Evolutionary conservation across 2,888 invertebrate genomes (phyloP).

Genomic region (Synergus umbraculus): DNA sequence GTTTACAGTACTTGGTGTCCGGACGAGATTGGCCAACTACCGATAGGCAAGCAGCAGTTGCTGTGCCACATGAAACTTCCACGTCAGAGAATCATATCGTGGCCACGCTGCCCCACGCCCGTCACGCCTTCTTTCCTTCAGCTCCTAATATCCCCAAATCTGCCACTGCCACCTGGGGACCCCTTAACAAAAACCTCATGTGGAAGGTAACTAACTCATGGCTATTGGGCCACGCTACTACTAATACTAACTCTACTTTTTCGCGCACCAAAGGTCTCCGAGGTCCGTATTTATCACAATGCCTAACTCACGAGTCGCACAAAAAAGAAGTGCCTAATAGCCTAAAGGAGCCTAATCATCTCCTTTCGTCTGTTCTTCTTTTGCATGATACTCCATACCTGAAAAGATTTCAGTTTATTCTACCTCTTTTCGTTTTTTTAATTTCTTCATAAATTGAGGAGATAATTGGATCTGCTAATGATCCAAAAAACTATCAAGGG

Average conservation of each 20-base stretch:
- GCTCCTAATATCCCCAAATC: slow-evolving; percentile 81
- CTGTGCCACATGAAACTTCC: slow-evolving; percentile 73
- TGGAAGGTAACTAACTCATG: slow-evolving; percentile 80
- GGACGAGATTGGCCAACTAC: slow-evolving; percentile 76
- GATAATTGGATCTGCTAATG: neutral
- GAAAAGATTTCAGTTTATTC: neutral
- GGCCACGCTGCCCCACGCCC: slow-evolving; percentile 75
- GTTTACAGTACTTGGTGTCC: slow-evolving; percentile 76
- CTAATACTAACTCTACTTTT: slow-evolving; percentile 48
- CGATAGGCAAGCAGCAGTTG: slow-evolving; percentile 73
- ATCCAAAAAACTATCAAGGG: neutral
- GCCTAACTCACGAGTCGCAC: slow-evolving; percentile 22
- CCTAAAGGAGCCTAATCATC: slow-evolving; percentile 13
- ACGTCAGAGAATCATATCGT: slow-evolving; percentile 74
- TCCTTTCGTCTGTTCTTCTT: slow-evolving; percentile 12
- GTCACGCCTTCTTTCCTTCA: slow-evolving; percentile 76
- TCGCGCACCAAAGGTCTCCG: slow-evolving; percentile 16
- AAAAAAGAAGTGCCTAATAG: slow-evolving; percentile 26
- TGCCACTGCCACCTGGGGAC: slow-evolving; percentile 82
- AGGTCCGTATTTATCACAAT: slow-evolving; percentile 13
- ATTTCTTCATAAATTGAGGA: neutral
- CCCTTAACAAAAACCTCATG: slow-evolving; percentile 82
- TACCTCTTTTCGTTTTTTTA: neutral
- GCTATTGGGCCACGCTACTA: slow-evolving; percentile 50
- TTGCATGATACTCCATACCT: slow-evolving; percentile 24